Conservation (phyloP, 2,797 vertebrate genomes). For the Neopelma chrysocephalum region DNA sequence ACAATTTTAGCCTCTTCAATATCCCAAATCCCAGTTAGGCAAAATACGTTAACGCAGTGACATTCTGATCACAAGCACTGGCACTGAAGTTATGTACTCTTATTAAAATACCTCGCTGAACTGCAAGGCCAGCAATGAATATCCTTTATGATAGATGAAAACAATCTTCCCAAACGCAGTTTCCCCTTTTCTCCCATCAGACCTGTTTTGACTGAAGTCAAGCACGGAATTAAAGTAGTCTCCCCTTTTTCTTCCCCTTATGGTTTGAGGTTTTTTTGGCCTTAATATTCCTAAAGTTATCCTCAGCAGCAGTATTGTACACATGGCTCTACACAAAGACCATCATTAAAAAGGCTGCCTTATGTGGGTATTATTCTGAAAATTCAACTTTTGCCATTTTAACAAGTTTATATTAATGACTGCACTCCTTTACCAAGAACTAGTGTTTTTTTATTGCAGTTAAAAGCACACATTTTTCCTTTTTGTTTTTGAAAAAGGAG, state of each 20-base stretch:
- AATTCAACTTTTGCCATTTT: not conserved
- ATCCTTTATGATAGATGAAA: slow-evolving; percentile 10
- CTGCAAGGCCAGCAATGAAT: not conserved
- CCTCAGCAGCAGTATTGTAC: not conserved
- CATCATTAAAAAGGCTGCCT: not conserved
- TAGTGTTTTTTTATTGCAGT: not conserved
- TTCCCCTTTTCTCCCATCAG: not conserved
- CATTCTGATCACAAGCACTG: not conserved
- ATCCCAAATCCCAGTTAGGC: not conserved
- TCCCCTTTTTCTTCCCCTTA: not conserved
- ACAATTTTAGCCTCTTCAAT: not conserved
- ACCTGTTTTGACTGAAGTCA: not conserved
- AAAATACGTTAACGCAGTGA: not conserved
- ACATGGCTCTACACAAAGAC: not conserved
- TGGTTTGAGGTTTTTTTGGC: not conserved
- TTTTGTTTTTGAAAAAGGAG: not conserved
- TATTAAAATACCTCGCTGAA: slow-evolving; percentile 9
- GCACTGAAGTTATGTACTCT: not conserved
- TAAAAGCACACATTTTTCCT: not conserved
- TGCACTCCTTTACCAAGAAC: not conserved
- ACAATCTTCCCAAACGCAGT: not conserved
- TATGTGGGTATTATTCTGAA: not conserved
- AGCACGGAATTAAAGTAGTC: not conserved
- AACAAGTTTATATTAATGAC: not conserved
- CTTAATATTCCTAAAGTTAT: not conserved